Conservation (phyloP, 2,797 vertebrate species). For the Cirrhinus mrigala region DNA sequence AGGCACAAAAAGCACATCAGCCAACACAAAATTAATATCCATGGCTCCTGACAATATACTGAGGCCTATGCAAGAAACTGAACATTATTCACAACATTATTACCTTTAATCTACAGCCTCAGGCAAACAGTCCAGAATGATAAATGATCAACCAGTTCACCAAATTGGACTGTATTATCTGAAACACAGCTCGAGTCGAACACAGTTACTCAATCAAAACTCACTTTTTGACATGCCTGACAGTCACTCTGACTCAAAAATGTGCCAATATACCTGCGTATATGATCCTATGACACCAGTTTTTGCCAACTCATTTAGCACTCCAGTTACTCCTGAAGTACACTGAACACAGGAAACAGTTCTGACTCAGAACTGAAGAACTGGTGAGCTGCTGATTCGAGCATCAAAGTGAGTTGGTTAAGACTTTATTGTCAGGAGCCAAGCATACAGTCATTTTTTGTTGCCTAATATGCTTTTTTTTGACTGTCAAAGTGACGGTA, state of each 20-base stretch:
- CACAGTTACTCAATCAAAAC: neutral
- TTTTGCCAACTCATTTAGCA: neutral
- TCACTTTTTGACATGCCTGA: neutral
- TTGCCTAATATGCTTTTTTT: too few species aligned
- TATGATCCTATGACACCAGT: neutral
- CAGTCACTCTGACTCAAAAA: neutral
- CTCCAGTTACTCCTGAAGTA: neutral
- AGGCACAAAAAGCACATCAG: neutral
- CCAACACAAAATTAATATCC: neutral
- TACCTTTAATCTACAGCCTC: neutral
- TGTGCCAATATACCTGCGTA: neutral
- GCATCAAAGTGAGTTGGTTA: too few species aligned
- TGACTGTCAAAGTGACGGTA: too few species aligned
- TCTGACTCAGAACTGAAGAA: neutral
- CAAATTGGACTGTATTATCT: neutral
- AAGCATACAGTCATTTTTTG: too few species aligned
- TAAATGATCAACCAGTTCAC: neutral
- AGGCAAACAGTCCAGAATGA: neutral
- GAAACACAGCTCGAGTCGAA: neutral
- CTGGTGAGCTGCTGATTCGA: too few species aligned
- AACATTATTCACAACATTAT: neutral
- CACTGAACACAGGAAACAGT: neutral
- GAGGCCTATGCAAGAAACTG: neutral
- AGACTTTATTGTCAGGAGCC: too few species aligned
- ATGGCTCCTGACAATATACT: neutral